Conservation (phyloP, 53 echinoderm and acorn worm genomes). For the Mesocentrotus franciscanus region DNA sequence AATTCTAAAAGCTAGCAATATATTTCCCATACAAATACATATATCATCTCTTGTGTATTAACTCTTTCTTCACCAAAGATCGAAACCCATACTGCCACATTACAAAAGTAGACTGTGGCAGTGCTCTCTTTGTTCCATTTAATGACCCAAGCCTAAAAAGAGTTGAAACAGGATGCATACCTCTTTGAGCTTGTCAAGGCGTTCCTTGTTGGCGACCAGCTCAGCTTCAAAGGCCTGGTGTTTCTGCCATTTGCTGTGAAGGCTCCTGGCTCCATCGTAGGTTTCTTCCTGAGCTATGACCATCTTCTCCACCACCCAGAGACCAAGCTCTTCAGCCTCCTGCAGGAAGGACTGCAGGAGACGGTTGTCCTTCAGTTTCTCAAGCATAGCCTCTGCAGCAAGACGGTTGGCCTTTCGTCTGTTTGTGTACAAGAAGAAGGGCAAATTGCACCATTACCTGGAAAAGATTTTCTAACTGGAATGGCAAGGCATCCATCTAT, state of each 20-base stretch:
- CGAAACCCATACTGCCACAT: too few relatives aligned
- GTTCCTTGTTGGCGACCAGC: conserved; percentile 89
- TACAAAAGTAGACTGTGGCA: too few relatives aligned
- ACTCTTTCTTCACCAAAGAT: too few relatives aligned
- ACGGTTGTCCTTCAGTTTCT: conserved; percentile 90
- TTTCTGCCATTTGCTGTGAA: conserved; percentile 97
- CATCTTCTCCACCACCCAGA: conserved; percentile 97
- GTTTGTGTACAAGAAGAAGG: background rate
- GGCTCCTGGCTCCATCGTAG: conserved; percentile 90
- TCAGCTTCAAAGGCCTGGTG: conserved; percentile 96
- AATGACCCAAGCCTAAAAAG: too few relatives aligned
- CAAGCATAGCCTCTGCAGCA: conserved; percentile 87
- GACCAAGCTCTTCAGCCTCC: conserved; percentile 94
- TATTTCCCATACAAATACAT: too few relatives aligned
- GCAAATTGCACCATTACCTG: background rate
- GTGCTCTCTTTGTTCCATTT: too few relatives aligned
- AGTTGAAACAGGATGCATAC: conserved; percentile 44
- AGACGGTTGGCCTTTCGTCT: conserved; percentile 96
- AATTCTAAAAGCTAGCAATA: too few relatives aligned
- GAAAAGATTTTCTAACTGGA: too few relatives aligned
- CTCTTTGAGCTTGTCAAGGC: conserved; percentile 94
- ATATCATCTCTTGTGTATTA: too few relatives aligned
- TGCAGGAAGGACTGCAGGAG: conserved; percentile 96
- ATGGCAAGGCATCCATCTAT: too few relatives aligned
- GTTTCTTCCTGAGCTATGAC: conserved; percentile 94